Conservation (phyloP, 1,140 invertebrate genomes). For the Thaumatotibia leucotreta region DNA sequence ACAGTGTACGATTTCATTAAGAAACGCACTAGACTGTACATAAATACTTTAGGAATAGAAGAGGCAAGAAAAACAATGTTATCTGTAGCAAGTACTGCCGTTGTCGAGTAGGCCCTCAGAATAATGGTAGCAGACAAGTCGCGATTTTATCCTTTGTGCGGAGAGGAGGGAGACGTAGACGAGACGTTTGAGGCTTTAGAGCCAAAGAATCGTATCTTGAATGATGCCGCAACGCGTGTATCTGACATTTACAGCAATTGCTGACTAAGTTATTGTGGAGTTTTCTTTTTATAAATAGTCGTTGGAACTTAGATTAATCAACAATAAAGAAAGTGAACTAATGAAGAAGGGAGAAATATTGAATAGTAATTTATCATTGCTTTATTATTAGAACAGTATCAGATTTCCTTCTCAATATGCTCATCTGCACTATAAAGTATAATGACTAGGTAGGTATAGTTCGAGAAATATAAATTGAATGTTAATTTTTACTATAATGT, state of each 20-base stretch:
- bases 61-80: background rate
- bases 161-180: background rate
- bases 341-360: too few relatives aligned
- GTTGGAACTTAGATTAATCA: background rate
- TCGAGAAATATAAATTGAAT: too few relatives aligned
- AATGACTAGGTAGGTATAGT: too few relatives aligned
- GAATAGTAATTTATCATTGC: too few relatives aligned
- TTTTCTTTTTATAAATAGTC: background rate
- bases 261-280: background rate
- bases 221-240: background rate
- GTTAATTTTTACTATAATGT: too few relatives aligned
- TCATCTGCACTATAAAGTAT: too few relatives aligned
- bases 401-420: too few relatives aligned
- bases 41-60: background rate
- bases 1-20: background rate
- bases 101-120: constrained; percentile 8
- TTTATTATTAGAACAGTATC: too few relatives aligned
- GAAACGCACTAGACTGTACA: background rate
- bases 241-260: background rate
- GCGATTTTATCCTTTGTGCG: constrained; percentile 11
- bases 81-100: background rate
- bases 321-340: too few relatives aligned
- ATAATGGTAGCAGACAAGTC: constrained; percentile 2
- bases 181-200: background rate
- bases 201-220: background rate